Percentiles rank a stretch among this genome's conserved stretches.
phyloP scores from a whole-genome alignment of 2,888 invertebrate genomes.

The Apodemia duryi region DNA sequence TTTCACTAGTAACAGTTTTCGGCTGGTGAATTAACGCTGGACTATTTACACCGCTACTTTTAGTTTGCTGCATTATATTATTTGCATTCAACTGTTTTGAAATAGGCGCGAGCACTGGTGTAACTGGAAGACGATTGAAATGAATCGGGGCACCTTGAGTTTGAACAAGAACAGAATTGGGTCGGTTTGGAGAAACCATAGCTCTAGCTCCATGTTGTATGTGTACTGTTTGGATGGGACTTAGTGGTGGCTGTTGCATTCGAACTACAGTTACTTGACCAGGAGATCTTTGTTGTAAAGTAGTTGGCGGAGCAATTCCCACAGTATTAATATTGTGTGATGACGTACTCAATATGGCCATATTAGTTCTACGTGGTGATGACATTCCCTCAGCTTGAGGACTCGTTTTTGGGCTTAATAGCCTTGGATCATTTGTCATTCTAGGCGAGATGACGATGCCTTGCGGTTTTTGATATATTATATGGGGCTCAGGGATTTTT shows the following conservation, averaged over 20 bases:
- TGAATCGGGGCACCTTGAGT: slow-evolving; percentile 66
- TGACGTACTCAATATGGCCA: slow-evolving; percentile 60
- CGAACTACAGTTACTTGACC: slow-evolving; percentile 74
- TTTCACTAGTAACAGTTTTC: slow-evolving; percentile 56
- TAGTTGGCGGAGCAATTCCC: slow-evolving; percentile 58
- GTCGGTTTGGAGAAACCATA: slow-evolving; percentile 67
- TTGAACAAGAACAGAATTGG: slow-evolving; percentile 69
- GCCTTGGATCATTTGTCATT: slow-evolving; percentile 55
- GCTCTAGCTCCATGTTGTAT: slow-evolving; percentile 58
- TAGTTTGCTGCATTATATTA: slow-evolving; percentile 63
- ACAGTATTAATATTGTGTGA: slow-evolving; percentile 57
- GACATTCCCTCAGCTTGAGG: slow-evolving; percentile 56
- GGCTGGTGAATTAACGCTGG: slow-evolving; percentile 54
- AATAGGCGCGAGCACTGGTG: slow-evolving; percentile 77
- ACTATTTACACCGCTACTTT: slow-evolving; percentile 44
- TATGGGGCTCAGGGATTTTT: slow-evolving; percentile 80
- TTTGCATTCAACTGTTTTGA: slow-evolving; percentile 77
- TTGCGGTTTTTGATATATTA: slow-evolving; percentile 67
- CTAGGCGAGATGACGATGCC: slow-evolving; percentile 69
- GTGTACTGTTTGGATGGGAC: slow-evolving; percentile 68
- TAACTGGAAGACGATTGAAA: slow-evolving; percentile 78
- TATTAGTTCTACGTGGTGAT: slow-evolving; percentile 61
- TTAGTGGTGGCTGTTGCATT: slow-evolving; percentile 70
- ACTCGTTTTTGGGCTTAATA: slow-evolving; percentile 64
- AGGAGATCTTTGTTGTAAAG: slow-evolving; percentile 61